Evolutionary conservation across 2,888 invertebrate genomes (phyloP).

Genomic region (Drosophila yooni): DNA sequence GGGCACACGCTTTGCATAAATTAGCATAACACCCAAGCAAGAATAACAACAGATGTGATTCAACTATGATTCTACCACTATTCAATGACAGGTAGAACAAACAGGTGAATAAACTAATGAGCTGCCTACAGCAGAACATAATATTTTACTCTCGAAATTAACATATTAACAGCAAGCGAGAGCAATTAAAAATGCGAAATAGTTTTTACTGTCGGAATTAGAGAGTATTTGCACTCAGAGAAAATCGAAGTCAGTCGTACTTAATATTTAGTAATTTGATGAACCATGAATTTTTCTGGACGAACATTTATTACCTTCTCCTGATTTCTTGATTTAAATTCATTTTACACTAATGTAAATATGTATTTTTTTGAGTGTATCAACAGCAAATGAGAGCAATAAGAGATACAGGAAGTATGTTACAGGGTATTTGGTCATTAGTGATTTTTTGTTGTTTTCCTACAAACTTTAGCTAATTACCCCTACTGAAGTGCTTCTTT

Average conservation of each 20-base stretch:
- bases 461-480: conserved; percentile 44
- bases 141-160: not conserved
- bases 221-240: conserved; percentile 1
- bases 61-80: conserved; percentile 47
- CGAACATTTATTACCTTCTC: not conserved
- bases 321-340: not conserved
- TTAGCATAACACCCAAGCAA: conserved; percentile 65
- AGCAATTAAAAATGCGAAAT: not conserved
- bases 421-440: conserved; percentile 18
- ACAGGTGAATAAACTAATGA: conserved; percentile 74
- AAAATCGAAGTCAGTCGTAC: not conserved
- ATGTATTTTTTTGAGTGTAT: not conserved
- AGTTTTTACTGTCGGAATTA: not conserved
- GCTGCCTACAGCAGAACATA: conserved; percentile 31
- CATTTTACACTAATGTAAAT: not conserved
- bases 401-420: not conserved
- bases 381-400: not conserved
- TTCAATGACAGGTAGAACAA: conserved; percentile 44
- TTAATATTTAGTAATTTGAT: not conserved
- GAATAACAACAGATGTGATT: conserved; percentile 56
- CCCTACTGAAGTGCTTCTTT: conserved; percentile 25
- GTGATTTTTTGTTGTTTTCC: not conserved
- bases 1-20: conserved; percentile 72
- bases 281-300: not conserved
- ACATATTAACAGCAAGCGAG: conserved; percentile 1